A percentile compares a stretch with the other conserved stretches of the same genome.
Conservation (phyloP, 2,797 vertebrate species). For the Miichthys miiuy region DNA sequence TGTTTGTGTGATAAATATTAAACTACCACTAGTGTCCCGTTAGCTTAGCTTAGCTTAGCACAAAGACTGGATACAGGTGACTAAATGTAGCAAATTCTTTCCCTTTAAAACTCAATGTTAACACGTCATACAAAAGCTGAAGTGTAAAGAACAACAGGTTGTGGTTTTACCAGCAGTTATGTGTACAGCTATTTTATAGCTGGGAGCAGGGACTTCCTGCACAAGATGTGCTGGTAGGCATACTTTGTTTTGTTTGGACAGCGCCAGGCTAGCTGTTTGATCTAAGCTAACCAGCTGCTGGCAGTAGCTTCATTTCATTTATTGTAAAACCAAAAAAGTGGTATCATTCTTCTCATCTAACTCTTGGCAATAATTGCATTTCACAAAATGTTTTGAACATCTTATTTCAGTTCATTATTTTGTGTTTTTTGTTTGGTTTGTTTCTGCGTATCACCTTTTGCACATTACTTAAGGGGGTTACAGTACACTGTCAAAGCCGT, state of each 20-base stretch:
- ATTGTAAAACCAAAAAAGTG: neutral
- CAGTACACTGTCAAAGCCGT: neutral
- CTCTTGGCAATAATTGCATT: neutral
- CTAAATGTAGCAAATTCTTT: neutral
- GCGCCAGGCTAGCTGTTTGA: neutral
- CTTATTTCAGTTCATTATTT: neutral
- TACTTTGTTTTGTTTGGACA: neutral
- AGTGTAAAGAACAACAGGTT: neutral
- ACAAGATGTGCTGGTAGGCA: neutral
- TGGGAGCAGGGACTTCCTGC: neutral
- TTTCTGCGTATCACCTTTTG: neutral
- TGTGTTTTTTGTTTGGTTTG: neutral
- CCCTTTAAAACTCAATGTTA: neutral
- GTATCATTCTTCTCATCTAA: neutral
- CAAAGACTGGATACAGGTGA: neutral
- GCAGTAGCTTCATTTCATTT: neutral
- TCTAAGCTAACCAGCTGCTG: neutral
- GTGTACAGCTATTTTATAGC: neutral
- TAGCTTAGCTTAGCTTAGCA: constrained; percentile 12
- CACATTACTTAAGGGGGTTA: neutral
- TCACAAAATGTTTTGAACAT: neutral
- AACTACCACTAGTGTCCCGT: too few species aligned
- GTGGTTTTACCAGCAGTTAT: neutral
- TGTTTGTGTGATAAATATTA: neutral
- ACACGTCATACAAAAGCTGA: neutral